Conservation (phyloP, 1,140 invertebrate genomes). For the Cydia amplana region DNA sequence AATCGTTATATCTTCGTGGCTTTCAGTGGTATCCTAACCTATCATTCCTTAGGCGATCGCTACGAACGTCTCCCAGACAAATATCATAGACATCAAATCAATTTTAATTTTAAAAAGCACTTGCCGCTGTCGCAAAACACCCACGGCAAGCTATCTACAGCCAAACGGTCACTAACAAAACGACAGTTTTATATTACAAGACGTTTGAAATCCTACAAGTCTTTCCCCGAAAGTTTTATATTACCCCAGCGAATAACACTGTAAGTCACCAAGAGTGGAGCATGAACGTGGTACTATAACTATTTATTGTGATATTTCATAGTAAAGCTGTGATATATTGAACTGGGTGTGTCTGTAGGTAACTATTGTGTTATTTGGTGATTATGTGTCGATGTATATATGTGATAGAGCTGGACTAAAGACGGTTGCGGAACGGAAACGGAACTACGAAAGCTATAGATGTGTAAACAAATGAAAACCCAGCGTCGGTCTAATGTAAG, state of each 20-base stretch:
- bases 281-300: slow-evolving; percentile 55
- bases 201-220: slow-evolving; percentile 23
- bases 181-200: slow-evolving; percentile 29
- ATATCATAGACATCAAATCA: slow-evolving; percentile 27
- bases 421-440: slow-evolving; percentile 52
- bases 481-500: slow-evolving; percentile 39
- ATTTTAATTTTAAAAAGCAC: slow-evolving; percentile 25
- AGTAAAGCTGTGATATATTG: slow-evolving; percentile 76
- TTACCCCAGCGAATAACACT: slow-evolving; percentile 40
- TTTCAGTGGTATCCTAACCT: slow-evolving; percentile 40
- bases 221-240: background rate
- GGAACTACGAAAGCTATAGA: slow-evolving; percentile 35
- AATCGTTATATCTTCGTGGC: slow-evolving; percentile 52
- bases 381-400: slow-evolving; percentile 48
- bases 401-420: slow-evolving; percentile 45
- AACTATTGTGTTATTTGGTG: slow-evolving; percentile 79
- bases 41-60: background rate
- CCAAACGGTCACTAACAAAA: slow-evolving; percentile 24
- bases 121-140: slow-evolving; percentile 6
- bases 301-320: slow-evolving; percentile 73
- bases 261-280: slow-evolving; percentile 49
- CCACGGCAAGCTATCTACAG: slow-evolving; percentile 27
- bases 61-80: background rate
- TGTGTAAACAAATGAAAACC: slow-evolving; percentile 42
- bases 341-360: slow-evolving; percentile 74